phyloP scores from a whole-genome alignment of 2,797 vertebrate species.

The Muscicapa comitata region DNA sequence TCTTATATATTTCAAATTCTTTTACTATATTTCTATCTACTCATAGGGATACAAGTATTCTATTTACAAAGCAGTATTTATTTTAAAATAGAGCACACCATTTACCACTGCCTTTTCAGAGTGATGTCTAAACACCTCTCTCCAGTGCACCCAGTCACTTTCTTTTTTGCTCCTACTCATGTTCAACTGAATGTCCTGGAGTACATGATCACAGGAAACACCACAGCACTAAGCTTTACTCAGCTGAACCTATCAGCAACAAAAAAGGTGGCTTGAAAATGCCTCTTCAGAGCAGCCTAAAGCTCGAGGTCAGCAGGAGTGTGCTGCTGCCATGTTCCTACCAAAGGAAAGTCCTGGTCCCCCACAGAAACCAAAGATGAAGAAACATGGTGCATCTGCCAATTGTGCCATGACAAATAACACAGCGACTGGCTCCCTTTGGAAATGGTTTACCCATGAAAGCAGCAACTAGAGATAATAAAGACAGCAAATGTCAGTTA shows the following conservation, averaged over 20 bases:
- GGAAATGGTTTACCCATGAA: neutral
- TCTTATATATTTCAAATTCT: neutral
- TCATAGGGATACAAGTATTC: neutral
- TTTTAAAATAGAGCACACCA: constrained; percentile 12
- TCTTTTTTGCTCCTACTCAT: neutral
- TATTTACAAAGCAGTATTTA: constrained; percentile 33
- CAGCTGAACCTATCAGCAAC: neutral
- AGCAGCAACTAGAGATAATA: neutral
- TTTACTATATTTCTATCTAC: neutral
- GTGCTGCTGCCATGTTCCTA: neutral
- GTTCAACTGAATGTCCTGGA: neutral
- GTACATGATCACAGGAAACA: neutral
- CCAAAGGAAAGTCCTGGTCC: neutral
- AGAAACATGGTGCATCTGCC: neutral
- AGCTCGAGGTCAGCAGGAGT: neutral
- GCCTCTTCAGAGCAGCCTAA: neutral
- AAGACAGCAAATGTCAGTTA: neutral
- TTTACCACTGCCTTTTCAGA: constrained; percentile 8
- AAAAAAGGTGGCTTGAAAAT: neutral
- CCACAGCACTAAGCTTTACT: neutral
- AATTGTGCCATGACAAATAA: neutral
- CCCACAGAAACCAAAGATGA: neutral
- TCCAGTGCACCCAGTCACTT: neutral
- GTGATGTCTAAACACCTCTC: neutral
- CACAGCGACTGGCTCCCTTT: neutral